These are phyloP conservation scores for Cremastobaeus sp. DNA, from an alignment of 2,888 invertebrate genomes.

Conservation along the genomic window DNA sequence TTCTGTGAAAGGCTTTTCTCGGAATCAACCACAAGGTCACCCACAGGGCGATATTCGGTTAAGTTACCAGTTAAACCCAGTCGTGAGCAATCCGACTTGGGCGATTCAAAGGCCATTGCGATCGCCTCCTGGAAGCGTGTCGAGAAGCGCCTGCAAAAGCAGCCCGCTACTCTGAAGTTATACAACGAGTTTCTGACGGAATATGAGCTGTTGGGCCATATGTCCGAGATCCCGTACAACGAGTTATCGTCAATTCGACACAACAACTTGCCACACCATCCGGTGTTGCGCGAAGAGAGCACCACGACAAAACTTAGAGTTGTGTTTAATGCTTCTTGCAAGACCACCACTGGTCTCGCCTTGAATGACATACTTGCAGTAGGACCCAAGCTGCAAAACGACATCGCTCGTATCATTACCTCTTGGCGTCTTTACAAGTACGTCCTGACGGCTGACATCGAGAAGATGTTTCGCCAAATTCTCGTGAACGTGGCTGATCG, in stretches of 20 bases:
- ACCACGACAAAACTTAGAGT: neutral
- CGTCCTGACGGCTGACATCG: too few relatives aligned
- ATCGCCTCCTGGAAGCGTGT: neutral
- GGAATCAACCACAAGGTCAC: neutral
- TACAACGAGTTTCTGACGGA: neutral
- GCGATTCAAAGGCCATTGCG: neutral
- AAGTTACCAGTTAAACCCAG: neutral
- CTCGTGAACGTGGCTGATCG: too few relatives aligned
- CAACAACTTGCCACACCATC: neutral
- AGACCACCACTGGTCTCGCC: neutral
- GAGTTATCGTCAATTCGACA: neutral
- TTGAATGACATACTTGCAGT: conserved; percentile 25
- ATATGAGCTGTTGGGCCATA: neutral
- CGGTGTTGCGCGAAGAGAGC: neutral
- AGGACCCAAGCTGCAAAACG: too few relatives aligned
- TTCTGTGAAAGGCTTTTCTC: neutral
- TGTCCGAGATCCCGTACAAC: neutral
- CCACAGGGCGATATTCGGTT: neutral
- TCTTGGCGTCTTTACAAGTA: too few relatives aligned
- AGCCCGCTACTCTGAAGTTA: neutral
- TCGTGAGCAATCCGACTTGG: neutral
- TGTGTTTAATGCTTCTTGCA: conserved; percentile 8
- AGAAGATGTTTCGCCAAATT: too few relatives aligned
- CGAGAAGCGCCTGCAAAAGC: neutral
- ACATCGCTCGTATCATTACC: too few relatives aligned